Evolutionary conservation across 2,113 vertebrate genomes (phyloP).

Genomic region (Epinephelus cyanopodus): DNA sequence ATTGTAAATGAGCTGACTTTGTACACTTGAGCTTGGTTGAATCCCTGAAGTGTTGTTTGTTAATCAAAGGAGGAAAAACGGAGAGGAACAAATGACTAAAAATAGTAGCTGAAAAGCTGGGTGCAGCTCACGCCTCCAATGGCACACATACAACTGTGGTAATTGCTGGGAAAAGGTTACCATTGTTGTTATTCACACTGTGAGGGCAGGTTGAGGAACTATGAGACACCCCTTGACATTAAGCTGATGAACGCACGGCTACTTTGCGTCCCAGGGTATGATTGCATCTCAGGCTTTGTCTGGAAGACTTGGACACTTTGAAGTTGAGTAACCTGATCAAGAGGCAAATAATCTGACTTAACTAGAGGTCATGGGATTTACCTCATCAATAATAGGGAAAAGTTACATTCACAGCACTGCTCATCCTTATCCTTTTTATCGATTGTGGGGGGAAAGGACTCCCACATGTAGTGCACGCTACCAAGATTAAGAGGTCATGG

Average conservation of each 20-base stretch:
- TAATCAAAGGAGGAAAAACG: conserved; percentile 59
- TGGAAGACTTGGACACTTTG: conserved; percentile 36
- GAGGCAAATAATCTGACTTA: conserved; percentile 49
- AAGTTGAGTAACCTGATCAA: conserved; percentile 53
- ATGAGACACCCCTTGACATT: conserved; percentile 40
- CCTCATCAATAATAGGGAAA: conserved; percentile 50
- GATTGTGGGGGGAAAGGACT: conserved; percentile 24
- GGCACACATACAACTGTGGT: conserved; percentile 31
- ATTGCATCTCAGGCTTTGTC: conserved; percentile 49
- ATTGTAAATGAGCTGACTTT: conserved; percentile 69
- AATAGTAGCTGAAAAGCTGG: conserved; percentile 51
- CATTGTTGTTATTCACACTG: conserved; percentile 57
- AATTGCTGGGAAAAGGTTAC: conserved; percentile 61
- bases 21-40: conserved; percentile 35
- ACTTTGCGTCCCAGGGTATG: conserved; percentile 40
- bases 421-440: conserved; percentile 49
- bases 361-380: conserved; percentile 45
- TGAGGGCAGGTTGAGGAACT: conserved; percentile 36
- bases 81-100: conserved; percentile 47
- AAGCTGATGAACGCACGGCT: conserved; percentile 41
- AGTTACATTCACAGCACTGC: conserved; percentile 39
- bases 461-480: conserved; percentile 27
- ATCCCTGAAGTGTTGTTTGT: conserved; percentile 63
- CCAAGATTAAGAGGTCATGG: conserved; percentile 68
- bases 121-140: conserved; percentile 15